Evolutionary conservation across 2,888 invertebrate genomes (phyloP), one percentile per base, ranked within the genome.

Genomic region (Pollenia griseotomentosa): DNA sequence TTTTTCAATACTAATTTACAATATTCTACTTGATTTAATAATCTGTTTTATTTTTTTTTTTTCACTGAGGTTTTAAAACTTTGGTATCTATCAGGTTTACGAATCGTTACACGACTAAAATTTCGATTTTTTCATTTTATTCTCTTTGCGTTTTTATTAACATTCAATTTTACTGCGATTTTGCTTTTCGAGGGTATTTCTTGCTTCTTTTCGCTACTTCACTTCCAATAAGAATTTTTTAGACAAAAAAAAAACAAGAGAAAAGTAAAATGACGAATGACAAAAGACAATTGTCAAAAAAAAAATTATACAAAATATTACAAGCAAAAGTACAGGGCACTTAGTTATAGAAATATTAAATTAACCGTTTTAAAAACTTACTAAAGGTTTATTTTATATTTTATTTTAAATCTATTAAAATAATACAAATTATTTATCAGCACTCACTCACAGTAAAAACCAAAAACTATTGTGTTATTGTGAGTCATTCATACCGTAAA

Each of bases 31-130:
- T 61, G 71, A 61, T 71, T 85, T 77, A 81, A 65, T 57, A 84
- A 77, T 85, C 73, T 70, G 86, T 88, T 53, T 83, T 71, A 33
- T 73, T 68, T 63, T 70, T 57, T n/a, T 48, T 85, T 85, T 81
- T 86, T 79, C 85, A 85, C 83, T 74, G 82, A 88, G 78, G 71
- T 81, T 78, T 33, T 80, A 88, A 88, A 88, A 88, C 89, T 89
- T 90, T 90, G 90, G 89, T 90, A 89, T 89, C 89, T 90, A 89
- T 89, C 88, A 89, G 89, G 87, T 85, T 88, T 88, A 88, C 85
- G 88, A 88, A 87, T 87, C 86, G 83, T 88, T 88, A 85, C 86
- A 87, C 89, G 88, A 89, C 88, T 89, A 86, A 87, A 87, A 88
- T 88, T 90, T 90, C 88, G 89, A 89, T 89, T 89, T 89, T 89